Base-by-base conservation (phyloP, 2,888 invertebrate genomes). In the Mesorhabditis belari region DNA sequence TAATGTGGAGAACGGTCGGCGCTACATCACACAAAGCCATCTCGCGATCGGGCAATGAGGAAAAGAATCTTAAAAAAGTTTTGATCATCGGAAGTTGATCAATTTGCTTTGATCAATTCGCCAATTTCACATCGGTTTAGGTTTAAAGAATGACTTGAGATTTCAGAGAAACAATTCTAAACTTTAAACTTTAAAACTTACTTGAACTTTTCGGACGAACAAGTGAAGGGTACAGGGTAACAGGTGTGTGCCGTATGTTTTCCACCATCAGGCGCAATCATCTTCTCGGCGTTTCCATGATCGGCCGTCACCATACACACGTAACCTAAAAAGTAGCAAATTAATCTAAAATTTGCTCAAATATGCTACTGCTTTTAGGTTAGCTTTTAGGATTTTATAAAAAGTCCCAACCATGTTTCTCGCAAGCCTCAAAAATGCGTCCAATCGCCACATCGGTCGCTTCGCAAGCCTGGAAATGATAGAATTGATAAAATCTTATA, bases 211-310 rank as follows among this genome's bases (percentile, higher is more conserved):
- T 69, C 65, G 26, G 75, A 70, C 28, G 75, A 73, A 59, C 76
- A 71, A 5, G 77, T 78, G 64, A 80, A 76, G 12, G 80, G 80
- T 17, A 79, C 79, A 29, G 66, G 64, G 69, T 82, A 79, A 60
- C 83, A 83, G 2, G 83, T 84, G 68, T 83, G 83, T 0, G 83
- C 82, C 9, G 83, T 83, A 61, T 81, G 80, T 52, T 82, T 82
- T 25, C 82, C 81, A 21, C 83, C 83, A 50, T 78, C 80, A 12
- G 78, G 80, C 17, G 81, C 81, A 57, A 80, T 77, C 83, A 83
- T 83, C 64, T 81, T 79, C 61, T 83, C 83, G 4, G 83, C 83
- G 71, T 83, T 83, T 25, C 83, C 83, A 67, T 83, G 83, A 71
- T 83, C 83, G 19, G 71, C 69, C 21, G 71, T 71, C 5, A 71